Evolutionary conservation across 2,797 vertebrate species (phyloP).

Genomic region (Centropyge bicolor): DNA sequence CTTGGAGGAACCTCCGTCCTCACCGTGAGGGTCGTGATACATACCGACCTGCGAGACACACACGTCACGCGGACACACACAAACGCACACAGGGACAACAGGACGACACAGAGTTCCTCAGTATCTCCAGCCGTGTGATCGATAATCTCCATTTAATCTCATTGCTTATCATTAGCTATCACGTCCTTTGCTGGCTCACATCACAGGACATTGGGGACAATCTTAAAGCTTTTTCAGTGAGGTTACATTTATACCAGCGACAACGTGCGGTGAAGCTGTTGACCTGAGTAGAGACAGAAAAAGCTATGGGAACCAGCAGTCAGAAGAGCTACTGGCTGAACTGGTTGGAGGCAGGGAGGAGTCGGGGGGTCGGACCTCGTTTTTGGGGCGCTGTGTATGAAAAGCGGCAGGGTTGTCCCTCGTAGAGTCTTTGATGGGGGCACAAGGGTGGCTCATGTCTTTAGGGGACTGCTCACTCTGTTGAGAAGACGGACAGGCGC

Average conservation of each 20-base stretch:
- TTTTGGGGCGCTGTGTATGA: conserved; percentile 89
- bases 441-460: conserved; percentile 89
- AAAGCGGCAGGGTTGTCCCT: conserved; percentile 89
- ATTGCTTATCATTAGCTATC: conserved; percentile 40
- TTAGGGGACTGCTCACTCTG: conserved; percentile 90
- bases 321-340: conserved; percentile 56
- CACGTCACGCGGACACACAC: conserved; percentile 23
- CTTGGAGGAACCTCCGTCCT: conserved; percentile 93
- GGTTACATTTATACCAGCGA: conserved; percentile 75
- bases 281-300: conserved; percentile 60
- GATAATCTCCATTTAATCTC: conserved; percentile 23
- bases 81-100: conserved; percentile 37
- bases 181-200: conserved; percentile 48
- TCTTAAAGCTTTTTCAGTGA: conserved; percentile 59
- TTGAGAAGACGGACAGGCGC: conserved; percentile 79
- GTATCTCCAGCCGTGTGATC: neutral
- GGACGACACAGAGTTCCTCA: conserved; percentile 26
- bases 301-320: conserved; percentile 61
- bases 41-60: conserved; percentile 87
- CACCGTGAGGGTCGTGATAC: conserved; percentile 94
- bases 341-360: conserved; percentile 38
- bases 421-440: conserved; percentile 89
- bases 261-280: conserved; percentile 73
- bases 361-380: conserved; percentile 85
- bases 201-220: conserved; percentile 62